Base-by-base conservation (phyloP, 2,113 vertebrate genomes). In the Panurus biarmicus region DNA sequence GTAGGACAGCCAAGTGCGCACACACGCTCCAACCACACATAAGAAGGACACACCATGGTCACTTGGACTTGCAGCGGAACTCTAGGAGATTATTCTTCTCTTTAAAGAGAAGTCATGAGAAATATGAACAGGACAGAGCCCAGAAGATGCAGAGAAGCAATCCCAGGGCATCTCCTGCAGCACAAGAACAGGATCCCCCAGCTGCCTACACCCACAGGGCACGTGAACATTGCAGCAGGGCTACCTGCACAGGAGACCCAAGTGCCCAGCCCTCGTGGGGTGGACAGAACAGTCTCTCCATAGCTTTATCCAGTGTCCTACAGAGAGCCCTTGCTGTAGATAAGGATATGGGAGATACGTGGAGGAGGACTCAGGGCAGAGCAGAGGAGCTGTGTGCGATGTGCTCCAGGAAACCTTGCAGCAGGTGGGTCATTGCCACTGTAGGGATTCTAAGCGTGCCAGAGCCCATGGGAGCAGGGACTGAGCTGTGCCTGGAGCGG, bases 401-500 rank as follows among this genome's bases (percentile, higher is more conserved):
- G 48, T 29, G n/a, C 23, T 64, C 65, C 45, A 67, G n/a, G 31
- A 84, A 78, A 83, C 56, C 65, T 53, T 56, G 23, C 65, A 56
- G 86, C 56, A 71, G 65, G 57, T 48, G 23, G 77, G 36, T 56
- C 33, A 14, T 2, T 15, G 22, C 51, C 3, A 4, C 56, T 11
- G 56, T 33, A 65, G 50, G 50, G 44, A 61, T 31, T 19, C 50
- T 14, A 16, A 47, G 31, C 25, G 14, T 11, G 35, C 48, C 26
- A 83, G 23, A 74, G 56, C 33, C 14, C 31, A 24, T 0, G 6
- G 0, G 1, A 51, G 28, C 70, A 75, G 61, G 33, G 65, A 42
- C 56, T 11, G 42, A 64, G 86, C 54, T 0, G 0, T 6, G 17
- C 47, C 69, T 56, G 58, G 31, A 58, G 9, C 0, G 0, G 47